phyloP scores from a whole-genome alignment of 2,888 invertebrate species.

The Drosophila anomalata region DNA sequence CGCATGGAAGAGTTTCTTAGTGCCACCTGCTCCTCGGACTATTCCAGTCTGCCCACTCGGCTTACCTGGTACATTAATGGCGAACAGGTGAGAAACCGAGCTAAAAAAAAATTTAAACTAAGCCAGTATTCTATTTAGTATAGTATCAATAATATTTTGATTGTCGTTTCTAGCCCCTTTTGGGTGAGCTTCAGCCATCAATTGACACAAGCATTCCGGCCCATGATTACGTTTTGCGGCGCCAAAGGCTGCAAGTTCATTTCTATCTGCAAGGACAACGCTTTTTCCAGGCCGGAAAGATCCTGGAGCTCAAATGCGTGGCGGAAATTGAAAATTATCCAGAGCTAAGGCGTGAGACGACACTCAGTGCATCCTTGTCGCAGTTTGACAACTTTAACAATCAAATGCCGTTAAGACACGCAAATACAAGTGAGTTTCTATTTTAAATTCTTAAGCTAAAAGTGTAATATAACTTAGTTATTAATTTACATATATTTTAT shows the following conservation, averaged over 20 bases:
- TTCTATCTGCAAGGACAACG: conserved; percentile 83
- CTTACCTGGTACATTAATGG: conserved; percentile 84
- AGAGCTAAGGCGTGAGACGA: conserved; percentile 79
- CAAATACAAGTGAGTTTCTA: conserved; percentile 68
- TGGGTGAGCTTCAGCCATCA: conserved; percentile 82
- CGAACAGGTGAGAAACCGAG: conserved; percentile 78
- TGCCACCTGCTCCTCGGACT: conserved; percentile 84
- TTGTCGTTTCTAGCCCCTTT: conserved; percentile 73
- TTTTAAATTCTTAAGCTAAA: neutral
- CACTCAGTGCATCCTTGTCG: conserved; percentile 79
- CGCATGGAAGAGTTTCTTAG: conserved; percentile 83
- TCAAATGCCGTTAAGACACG: conserved; percentile 82
- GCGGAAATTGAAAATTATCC: conserved; percentile 84
- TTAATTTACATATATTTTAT: neutral
- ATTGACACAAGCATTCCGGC: conserved; percentile 82
- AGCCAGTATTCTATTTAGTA: neutral
- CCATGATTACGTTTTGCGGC: conserved; percentile 82
- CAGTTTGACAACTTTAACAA: conserved; percentile 83
- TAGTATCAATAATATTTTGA: neutral
- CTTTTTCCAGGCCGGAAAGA: conserved; percentile 79
- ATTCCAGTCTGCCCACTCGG: conserved; percentile 82
- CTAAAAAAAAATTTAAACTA: neutral
- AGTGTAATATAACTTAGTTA: neutral
- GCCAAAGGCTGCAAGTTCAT: conserved; percentile 82
- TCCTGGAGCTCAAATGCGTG: conserved; percentile 82